Base-by-base conservation (phyloP, 1,140 invertebrate species). In the Cryptotermes secundus region DNA sequence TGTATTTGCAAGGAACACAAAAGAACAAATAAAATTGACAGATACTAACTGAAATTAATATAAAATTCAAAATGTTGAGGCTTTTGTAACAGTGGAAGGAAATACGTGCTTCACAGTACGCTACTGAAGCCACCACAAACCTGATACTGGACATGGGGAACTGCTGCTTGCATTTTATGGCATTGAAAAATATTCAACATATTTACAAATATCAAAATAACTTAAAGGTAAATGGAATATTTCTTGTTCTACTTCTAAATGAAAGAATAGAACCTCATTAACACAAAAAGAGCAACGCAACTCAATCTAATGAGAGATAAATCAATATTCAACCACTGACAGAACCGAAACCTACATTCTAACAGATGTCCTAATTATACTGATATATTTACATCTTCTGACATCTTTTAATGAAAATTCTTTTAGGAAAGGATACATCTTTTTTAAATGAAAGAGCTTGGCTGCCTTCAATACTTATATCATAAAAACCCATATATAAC, bases 221-320 rank as follows among this genome's bases (percentile, higher is more conserved):
- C 59, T 72, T 72, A 72, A 72, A 59, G 53, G 1, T 59, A 59
- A 72, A 72, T 72, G 59, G 59, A 72, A 72, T 72, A 72, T n/a
- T n/a, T 72, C 59, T 72, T 31, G n/a, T 31, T 72, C 59, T 72
- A n/a, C 59, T 49, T 22, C 16, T 19, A 14, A 49, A 14, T 49
- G 45, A 14, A 19, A 19, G 26, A 72, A n/a, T 14, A 72, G 59
- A 72, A n/a, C n/a, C 26, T 72, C 14, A 72, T 26, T 31, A 72
- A n/a, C 26, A 72, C 2, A 72, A 4, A 31, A 9, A n/a, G 14
- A 31, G 9, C 14, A 72, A 7, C 4, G 59, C n/a, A 10, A n/a
- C 59, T 72, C 7, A 72, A 6, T 10, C n/a, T 12, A 38, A 59
- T n/a, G n/a, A n/a, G 19, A 9, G 53, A 59, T 26, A 59, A 59